A percentile compares a stretch with the other conserved stretches of the same genome.
These are phyloP conservation scores for Carposina sasakii DNA, from an alignment of 1,140 invertebrate genomes.

Conservation along the genomic window DNA sequence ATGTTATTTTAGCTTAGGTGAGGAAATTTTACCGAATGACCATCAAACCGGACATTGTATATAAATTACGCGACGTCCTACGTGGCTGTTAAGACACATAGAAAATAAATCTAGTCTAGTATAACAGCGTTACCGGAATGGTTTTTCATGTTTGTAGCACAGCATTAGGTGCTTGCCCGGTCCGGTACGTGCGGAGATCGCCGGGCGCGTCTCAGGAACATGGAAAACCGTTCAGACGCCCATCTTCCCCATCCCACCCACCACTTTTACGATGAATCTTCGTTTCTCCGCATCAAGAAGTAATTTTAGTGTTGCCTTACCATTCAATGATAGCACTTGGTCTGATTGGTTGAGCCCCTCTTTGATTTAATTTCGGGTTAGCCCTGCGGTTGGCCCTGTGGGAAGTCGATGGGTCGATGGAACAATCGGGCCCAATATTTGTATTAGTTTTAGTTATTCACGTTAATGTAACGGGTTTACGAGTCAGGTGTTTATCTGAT, in stretches of 20 bases:
- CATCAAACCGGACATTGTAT: too few species aligned
- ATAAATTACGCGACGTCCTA: too few species aligned
- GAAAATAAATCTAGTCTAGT: conserved; percentile 39
- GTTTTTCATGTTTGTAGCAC: conserved; percentile 68
- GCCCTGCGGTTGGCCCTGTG: conserved; percentile 49
- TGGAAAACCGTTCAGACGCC: conserved; percentile 69
- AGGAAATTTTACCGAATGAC: too few species aligned
- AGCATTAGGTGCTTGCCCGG: conserved; percentile 54
- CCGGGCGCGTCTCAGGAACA: conserved; percentile 54
- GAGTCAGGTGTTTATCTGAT: too few species aligned
- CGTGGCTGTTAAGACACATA: conserved; percentile 36
- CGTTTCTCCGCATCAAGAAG: conserved; percentile 72
- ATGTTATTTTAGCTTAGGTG: too few species aligned
- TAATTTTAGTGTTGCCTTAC: conserved; percentile 71
- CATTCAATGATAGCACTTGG: conserved; percentile 72
- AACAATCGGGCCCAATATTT: conserved; percentile 19
- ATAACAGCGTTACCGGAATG: conserved; percentile 62
- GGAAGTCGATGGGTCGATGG: conserved; percentile 39
- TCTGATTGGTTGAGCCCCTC: conserved; percentile 69
- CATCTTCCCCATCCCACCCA: conserved; percentile 35
- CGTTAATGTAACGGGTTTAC: conserved; percentile 23
- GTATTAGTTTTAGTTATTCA: conserved; percentile 28
- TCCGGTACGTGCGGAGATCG: conserved; percentile 60
- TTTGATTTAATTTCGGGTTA: conserved; percentile 72
- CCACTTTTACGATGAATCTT: conserved; percentile 73